Base-by-base conservation (phyloP, 2,113 vertebrate genomes). In the Pterophyllum scalare region DNA sequence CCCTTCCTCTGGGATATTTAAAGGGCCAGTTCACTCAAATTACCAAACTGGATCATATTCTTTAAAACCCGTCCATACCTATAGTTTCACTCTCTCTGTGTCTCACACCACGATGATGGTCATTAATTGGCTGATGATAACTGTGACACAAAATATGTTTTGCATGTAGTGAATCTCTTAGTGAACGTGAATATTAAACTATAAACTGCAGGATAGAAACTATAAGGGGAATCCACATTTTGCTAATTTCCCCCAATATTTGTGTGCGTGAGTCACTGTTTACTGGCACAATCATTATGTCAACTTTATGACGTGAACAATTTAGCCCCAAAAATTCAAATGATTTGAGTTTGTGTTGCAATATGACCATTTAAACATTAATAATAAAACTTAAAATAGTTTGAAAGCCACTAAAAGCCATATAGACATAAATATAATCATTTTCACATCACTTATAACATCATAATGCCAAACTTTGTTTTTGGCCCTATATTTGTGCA, bases 351-450 rank as follows among this genome's bases (percentile, higher is more conserved):
- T 64, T 12, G 57, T 43, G 28, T 26, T 6, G 49, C 49, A 65
- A 6, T 43, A 75, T 72, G 57, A 6, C 17, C 12, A 31, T 72
- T 49, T n/a, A 74, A 19, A 1, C 19, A 87, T 72, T 54, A 38
- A 17, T 85, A 60, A 49, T 3, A 83, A 61, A 26, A 83, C 62
- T 3, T 8, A 76, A 85, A 79, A 79, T 46, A 87, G 82, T 91
- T 86, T 91, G 80, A 84, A 62, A 77, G 61, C 13, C 40, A 76
- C 17, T 13, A 5, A 60, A 54, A 24, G 2, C 59, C 3, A 62
- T 74, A 46, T 59, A 67, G 33, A 65, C 9, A 58, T n/a, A 59
- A 80, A 52, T 72, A 52, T 58, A 56, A 52, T 40, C 80, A 13
- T 28, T 33, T 33, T 9, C 70, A 59, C 57, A 80, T 20, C 35